phyloP scores from a whole-genome alignment of 2,797 vertebrate genomes.

The Lagocephalus sceleratus region DNA sequence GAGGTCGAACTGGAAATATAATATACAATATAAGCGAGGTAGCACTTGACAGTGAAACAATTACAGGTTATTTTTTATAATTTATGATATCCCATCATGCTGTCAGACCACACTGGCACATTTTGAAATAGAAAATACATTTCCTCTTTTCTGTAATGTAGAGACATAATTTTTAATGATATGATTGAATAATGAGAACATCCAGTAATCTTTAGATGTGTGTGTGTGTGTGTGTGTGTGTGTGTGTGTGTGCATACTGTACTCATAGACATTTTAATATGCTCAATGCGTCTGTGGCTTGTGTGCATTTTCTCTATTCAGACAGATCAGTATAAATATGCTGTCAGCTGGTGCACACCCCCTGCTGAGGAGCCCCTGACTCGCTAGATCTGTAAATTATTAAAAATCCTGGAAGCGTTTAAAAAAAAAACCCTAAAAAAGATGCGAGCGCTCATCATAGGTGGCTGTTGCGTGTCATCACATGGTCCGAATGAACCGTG shows the following conservation, averaged over 20 bases:
- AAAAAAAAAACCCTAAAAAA: background rate
- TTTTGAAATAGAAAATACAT: too few relatives aligned
- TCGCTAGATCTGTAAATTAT: constrained; percentile 71
- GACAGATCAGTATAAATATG: constrained; percentile 67
- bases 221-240: too few relatives aligned
- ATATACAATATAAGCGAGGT: too few relatives aligned
- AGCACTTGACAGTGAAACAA: too few relatives aligned
- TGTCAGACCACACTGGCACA: too few relatives aligned
- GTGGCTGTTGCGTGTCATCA: constrained; percentile 11
- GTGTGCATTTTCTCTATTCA: constrained; percentile 61
- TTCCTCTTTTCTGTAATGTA: too few relatives aligned
- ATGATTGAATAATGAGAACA: too few relatives aligned
- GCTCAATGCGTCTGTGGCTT: constrained; percentile 22
- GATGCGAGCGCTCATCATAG: constrained; percentile 5
- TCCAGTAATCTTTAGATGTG: too few relatives aligned
- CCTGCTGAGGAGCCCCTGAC: constrained; percentile 61
- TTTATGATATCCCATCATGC: too few relatives aligned
- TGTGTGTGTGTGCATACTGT: background rate
- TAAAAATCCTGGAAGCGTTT: constrained; percentile 63
- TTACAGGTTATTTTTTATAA: too few relatives aligned
- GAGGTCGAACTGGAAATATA: too few relatives aligned
- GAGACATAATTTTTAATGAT: too few relatives aligned
- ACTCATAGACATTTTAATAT: constrained; percentile 6
- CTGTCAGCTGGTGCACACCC: constrained; percentile 64
- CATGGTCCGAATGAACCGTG: constrained; percentile 19